Percentiles rank a stretch among this genome's conserved stretches.
phyloP scores from a whole-genome alignment of 2,113 vertebrate species.

The Aegotheles bennettii region DNA sequence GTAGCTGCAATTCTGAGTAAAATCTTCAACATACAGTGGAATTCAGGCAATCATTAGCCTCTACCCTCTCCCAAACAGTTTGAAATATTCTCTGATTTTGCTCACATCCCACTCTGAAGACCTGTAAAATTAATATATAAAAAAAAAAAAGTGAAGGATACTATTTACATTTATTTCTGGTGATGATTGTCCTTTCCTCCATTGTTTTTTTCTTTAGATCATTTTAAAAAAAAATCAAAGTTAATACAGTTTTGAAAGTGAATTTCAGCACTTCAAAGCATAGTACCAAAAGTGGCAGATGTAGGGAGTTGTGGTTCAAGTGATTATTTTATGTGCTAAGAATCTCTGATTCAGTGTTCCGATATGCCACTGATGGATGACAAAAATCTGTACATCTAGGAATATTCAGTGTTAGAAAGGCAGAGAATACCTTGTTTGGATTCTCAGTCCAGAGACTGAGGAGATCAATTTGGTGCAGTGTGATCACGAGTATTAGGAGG shows the following conservation, averaged over 20 bases:
- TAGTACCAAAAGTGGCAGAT: not conserved
- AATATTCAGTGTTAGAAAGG: not conserved
- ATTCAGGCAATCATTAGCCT: not conserved
- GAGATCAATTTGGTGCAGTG: not conserved
- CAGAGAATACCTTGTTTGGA: not conserved
- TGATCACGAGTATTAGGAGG: not conserved
- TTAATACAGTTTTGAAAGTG: not conserved
- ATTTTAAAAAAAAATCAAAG: not conserved
- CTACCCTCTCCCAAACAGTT: not conserved
- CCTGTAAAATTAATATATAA: not conserved
- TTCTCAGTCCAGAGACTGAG: not conserved
- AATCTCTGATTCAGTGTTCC: not conserved
- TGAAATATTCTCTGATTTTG: not conserved
- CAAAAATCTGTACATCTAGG: not conserved
- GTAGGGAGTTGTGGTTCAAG: not conserved
- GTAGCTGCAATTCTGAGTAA: not conserved
- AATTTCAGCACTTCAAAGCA: not conserved
- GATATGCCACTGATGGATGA: not conserved
- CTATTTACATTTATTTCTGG: not conserved
- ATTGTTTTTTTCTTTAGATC: not conserved
- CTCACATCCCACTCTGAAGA: not conserved
- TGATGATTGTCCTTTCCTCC: not conserved
- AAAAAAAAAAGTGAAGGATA: not conserved
- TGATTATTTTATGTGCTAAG: not conserved
- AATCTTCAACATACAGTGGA: not conserved